Conservation (phyloP, 2,113 vertebrate genomes). For the Urocynchramus pylzowi region DNA sequence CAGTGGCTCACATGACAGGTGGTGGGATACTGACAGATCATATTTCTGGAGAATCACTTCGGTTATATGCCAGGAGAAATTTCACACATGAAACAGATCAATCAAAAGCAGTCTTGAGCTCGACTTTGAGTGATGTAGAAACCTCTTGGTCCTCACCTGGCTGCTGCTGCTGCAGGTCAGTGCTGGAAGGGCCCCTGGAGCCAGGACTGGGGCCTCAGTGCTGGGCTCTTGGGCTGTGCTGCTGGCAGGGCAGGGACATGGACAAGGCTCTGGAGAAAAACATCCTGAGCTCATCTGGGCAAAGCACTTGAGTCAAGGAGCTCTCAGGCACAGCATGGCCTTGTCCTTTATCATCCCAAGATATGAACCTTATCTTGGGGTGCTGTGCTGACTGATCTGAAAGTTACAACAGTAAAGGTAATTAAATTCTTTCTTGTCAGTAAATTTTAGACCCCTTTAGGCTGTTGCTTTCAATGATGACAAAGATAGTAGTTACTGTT, state of each 20-base stretch:
- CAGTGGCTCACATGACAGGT: neutral
- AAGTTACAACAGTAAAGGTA: neutral
- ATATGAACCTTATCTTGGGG: neutral
- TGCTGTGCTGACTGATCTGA: neutral
- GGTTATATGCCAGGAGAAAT: neutral
- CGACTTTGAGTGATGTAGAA: accelerated
- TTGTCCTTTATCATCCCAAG: neutral
- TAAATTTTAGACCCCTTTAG: neutral
- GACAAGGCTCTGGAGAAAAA: neutral
- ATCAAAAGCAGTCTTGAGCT: neutral
- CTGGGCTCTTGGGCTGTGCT: neutral
- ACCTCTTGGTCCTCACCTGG: neutral
- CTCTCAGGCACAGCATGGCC: neutral
- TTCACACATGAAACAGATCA: conserved; percentile 12
- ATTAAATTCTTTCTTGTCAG: neutral
- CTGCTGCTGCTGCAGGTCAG: neutral
- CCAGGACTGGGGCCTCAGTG: accelerated
- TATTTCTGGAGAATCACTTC: conserved; percentile 8
- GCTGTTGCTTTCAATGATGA: neutral
- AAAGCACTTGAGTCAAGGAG: neutral
- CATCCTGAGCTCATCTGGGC: neutral
- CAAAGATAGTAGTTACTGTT: neutral
- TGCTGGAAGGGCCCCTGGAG: neutral
- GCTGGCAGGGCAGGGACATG: neutral
- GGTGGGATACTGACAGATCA: neutral